Percentiles rank a stretch among this genome's conserved stretches.
Evolutionary conservation across 2,888 invertebrate genomes (phyloP).

Genomic region (Trissonchulus sp.): DNA sequence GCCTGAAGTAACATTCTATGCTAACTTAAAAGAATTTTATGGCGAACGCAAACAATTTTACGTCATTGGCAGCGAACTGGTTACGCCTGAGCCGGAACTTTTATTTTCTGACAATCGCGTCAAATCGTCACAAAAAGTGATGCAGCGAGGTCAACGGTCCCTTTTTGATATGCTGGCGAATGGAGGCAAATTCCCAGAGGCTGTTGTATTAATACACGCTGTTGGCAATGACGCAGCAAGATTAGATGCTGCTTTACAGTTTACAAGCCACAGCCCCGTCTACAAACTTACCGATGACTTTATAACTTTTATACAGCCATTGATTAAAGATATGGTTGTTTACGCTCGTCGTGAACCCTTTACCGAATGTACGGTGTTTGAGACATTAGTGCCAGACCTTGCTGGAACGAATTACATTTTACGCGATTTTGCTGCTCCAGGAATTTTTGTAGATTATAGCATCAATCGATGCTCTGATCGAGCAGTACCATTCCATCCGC

Average conservation of each 20-base stretch:
- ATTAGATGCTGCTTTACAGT: neutral
- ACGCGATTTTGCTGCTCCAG: neutral
- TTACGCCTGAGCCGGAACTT: neutral
- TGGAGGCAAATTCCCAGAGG: neutral
- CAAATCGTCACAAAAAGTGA: neutral
- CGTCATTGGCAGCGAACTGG: neutral
- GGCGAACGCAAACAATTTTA: neutral
- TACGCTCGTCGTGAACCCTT: neutral
- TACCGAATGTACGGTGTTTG: neutral
- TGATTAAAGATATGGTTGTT: neutral
- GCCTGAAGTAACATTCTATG: neutral
- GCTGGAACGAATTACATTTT: neutral
- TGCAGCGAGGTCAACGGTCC: neutral
- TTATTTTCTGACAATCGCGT: neutral
- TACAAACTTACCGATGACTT: neutral
- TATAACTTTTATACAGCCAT: neutral
- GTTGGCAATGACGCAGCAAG: neutral
- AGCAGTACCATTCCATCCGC: neutral
- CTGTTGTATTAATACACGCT: neutral
- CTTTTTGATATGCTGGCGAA: neutral
- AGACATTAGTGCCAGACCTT: neutral
- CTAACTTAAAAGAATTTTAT: neutral
- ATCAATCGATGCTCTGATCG: neutral
- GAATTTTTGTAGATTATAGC: neutral
- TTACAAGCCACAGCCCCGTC: no score